Evolutionary conservation across 2,888 invertebrate species (phyloP).

Genomic region (Pammene aurita): DNA sequence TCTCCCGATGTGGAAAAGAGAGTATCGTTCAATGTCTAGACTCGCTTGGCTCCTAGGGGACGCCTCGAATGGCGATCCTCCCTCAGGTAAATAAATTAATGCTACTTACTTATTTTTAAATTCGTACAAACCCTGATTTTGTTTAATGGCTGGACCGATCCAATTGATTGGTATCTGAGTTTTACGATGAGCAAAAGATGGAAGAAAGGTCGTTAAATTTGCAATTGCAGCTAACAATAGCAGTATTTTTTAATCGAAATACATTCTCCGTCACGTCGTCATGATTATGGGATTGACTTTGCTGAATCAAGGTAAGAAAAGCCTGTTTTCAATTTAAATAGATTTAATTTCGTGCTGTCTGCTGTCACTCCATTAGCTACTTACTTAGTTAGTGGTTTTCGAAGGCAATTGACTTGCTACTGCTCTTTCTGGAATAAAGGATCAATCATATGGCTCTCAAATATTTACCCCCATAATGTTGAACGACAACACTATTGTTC

Average conservation of each 20-base stretch:
- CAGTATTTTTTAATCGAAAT: too few species aligned
- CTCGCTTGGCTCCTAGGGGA: slow-evolving; percentile 58
- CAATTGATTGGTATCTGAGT: slow-evolving; percentile 30
- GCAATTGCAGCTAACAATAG: background rate
- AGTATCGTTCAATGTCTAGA: slow-evolving; percentile 63
- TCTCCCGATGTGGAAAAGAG: slow-evolving; percentile 49
- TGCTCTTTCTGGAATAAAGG: slow-evolving; percentile 10
- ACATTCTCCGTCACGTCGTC: too few species aligned
- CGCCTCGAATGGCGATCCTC: slow-evolving; percentile 54
- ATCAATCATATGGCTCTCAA: slow-evolving; percentile 10
- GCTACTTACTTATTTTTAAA: slow-evolving; percentile 60
- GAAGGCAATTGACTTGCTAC: slow-evolving; percentile 15
- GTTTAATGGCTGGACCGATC: slow-evolving; percentile 26
- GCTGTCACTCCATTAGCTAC: too few species aligned
- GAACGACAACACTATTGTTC: slow-evolving; percentile 42
- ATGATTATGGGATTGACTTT: too few species aligned
- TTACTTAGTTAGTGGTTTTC: background rate
- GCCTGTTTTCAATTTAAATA: too few species aligned
- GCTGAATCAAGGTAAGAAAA: too few species aligned
- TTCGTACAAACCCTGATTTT: slow-evolving; percentile 43
- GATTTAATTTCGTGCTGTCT: too few species aligned
- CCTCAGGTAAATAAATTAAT: slow-evolving; percentile 66
- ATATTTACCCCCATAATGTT: slow-evolving; percentile 31
- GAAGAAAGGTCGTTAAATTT: background rate
- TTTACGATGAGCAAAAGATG: background rate